A percentile compares a stretch with the other conserved stretches of the same genome.
These are phyloP conservation scores for Phortica variegata DNA, from an alignment of 1,140 invertebrate genomes.

Conservation along the genomic window DNA sequence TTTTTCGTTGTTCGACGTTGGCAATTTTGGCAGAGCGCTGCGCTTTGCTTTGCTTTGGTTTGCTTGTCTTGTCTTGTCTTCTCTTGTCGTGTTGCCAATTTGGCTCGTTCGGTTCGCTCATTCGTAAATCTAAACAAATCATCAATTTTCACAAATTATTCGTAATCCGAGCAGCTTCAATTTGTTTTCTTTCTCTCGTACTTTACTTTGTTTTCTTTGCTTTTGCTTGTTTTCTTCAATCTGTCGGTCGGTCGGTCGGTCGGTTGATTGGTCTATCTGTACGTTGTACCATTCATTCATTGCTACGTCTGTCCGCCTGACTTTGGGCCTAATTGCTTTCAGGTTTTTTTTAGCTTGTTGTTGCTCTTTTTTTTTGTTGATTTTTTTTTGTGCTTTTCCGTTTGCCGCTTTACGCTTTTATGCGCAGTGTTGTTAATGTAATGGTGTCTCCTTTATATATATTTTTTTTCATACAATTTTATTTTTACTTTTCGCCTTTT, in stretches of 20 bases:
- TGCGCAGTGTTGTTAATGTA: no score
- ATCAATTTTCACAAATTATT: slow-evolving; percentile 55
- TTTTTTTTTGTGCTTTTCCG: slow-evolving; percentile 1
- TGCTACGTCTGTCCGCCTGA: slow-evolving; percentile 13
- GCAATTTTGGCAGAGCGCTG: no score
- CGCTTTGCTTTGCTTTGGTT: slow-evolving; percentile 18
- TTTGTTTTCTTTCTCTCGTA: slow-evolving; percentile 1
- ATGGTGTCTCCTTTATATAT: no score
- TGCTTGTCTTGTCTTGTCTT: slow-evolving; percentile 11
- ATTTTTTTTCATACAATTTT: no score
- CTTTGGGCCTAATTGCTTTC: slow-evolving; percentile 39
- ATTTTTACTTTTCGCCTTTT: no score
- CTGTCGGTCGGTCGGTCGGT: no score
- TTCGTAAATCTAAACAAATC: slow-evolving; percentile 55
- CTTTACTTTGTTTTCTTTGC: slow-evolving; percentile 4
- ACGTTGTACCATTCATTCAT: no score
- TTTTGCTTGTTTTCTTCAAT: slow-evolving; percentile 1
- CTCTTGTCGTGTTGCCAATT: slow-evolving; percentile 45
- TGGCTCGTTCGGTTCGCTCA: slow-evolving; percentile 49
- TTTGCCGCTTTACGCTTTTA: no score
- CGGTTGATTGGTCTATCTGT: no score
- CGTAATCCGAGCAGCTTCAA: slow-evolving; percentile 11
- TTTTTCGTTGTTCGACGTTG: no score
- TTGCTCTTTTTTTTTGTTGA: slow-evolving; percentile 12
- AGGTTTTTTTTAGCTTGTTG: slow-evolving; percentile 21